phyloP scores from a whole-genome alignment of 2,113 vertebrate species.

The Plectropomus leopardus region DNA sequence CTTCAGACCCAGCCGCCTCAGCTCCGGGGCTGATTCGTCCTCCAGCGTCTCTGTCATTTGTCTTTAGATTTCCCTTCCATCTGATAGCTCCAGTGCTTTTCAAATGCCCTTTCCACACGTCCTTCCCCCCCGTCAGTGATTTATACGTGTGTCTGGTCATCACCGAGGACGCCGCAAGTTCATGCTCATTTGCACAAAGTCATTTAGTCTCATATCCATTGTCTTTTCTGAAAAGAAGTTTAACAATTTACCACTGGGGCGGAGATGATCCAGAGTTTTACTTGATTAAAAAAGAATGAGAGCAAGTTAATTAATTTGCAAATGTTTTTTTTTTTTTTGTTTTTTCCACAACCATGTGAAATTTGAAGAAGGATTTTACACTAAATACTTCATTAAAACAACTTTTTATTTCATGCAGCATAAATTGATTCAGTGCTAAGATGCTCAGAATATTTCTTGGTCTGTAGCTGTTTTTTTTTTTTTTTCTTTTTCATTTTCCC shows the following conservation, averaged over 20 bases:
- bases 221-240: constrained; percentile 27
- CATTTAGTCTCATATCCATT: constrained; percentile 39
- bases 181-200: constrained; percentile 59
- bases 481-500: constrained; percentile 67
- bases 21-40: constrained; percentile 73
- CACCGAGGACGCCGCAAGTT: constrained; percentile 49
- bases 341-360: background rate
- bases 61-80: constrained; percentile 74
- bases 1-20: constrained; percentile 59
- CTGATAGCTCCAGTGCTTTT: constrained; percentile 63
- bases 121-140: constrained; percentile 67
- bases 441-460: constrained; percentile 26
- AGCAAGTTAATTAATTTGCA: background rate
- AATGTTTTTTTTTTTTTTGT: background rate
- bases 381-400: constrained; percentile 19
- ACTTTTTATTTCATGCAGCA: constrained; percentile 30
- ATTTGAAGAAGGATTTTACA: constrained; percentile 4
- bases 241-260: constrained; percentile 2
- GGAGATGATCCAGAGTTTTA: background rate
- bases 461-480: constrained; percentile 47
- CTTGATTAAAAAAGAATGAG: constrained; percentile 18
- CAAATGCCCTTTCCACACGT: constrained; percentile 65
- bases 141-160: constrained; percentile 65
- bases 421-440: constrained; percentile 18
- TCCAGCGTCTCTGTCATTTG: constrained; percentile 73